Percentiles rank a stretch among this genome's conserved stretches.
Conservation (phyloP, 2,113 vertebrate species). For the Gymnocephalus cernua region DNA sequence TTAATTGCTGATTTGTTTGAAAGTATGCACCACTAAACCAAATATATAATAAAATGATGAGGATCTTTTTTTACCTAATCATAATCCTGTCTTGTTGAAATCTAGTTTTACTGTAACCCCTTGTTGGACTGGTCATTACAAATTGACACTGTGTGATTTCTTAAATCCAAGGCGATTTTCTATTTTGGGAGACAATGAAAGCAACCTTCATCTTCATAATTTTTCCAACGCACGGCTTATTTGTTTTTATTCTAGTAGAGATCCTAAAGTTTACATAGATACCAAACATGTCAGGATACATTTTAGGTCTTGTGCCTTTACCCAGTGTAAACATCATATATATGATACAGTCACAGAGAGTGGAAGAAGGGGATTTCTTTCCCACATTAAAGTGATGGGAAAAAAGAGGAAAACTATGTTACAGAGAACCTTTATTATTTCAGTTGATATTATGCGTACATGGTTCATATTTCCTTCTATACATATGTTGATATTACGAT, state of each 20-base stretch:
- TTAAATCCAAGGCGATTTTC: too few species aligned
- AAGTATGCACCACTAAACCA: background rate
- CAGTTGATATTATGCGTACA: background rate
- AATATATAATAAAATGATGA: background rate
- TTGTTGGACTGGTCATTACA: background rate
- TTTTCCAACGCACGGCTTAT: background rate
- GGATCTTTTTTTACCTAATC: background rate
- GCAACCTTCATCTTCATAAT: background rate
- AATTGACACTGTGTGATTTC: too few species aligned
- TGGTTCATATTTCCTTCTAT: background rate
- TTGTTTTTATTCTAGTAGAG: background rate
- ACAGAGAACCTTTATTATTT: background rate
- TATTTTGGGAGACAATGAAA: too few species aligned
- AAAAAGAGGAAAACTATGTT: background rate
- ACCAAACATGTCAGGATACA: background rate
- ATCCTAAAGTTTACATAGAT: background rate
- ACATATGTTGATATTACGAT: background rate
- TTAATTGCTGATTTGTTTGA: conserved; percentile 5
- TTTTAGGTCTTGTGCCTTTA: background rate
- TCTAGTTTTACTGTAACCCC: background rate
- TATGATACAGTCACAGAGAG: background rate
- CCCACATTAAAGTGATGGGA: background rate
- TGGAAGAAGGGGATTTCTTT: background rate
- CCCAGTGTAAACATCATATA: background rate
- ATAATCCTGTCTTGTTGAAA: background rate